These are phyloP conservation scores for Mechanitis mazaeus DNA, from an alignment of 2,888 invertebrate genomes.

Conservation along the genomic window DNA sequence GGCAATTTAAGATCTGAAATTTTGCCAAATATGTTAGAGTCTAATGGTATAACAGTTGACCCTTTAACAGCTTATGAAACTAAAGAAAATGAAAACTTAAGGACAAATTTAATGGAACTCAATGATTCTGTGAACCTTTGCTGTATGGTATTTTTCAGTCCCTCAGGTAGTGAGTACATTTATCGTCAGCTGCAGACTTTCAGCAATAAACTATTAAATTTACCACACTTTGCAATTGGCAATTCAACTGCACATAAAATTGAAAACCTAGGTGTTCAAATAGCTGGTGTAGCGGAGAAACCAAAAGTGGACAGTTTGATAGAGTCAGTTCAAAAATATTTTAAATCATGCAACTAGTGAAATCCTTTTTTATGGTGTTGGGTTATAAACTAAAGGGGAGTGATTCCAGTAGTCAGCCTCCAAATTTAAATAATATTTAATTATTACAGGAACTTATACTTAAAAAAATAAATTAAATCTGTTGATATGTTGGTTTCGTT, in stretches of 20 bases:
- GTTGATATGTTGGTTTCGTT: too few relatives aligned
- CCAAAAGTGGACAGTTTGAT: slow-evolving; percentile 54
- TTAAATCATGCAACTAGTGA: slow-evolving; percentile 34
- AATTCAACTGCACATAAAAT: slow-evolving; percentile 67
- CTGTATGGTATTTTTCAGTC: slow-evolving; percentile 67
- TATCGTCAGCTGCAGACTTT: slow-evolving; percentile 64
- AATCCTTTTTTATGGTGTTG: slow-evolving; percentile 34
- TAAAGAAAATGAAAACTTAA: slow-evolving; percentile 57
- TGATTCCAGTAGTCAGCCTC: too few relatives aligned
- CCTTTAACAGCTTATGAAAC: slow-evolving; percentile 64
- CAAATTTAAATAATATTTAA: too few relatives aligned
- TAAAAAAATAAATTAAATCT: too few relatives aligned
- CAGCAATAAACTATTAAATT: slow-evolving; percentile 46
- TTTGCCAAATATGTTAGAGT: slow-evolving; percentile 44
- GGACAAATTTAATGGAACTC: slow-evolving; percentile 47
- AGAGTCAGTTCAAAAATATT: slow-evolving; percentile 47
- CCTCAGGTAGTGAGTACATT: slow-evolving; percentile 65
- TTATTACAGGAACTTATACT: too few relatives aligned
- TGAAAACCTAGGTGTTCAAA: slow-evolving; percentile 61
- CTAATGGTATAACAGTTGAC: slow-evolving; percentile 46
- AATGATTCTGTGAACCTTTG: slow-evolving; percentile 41
- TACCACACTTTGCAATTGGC: slow-evolving; percentile 69
- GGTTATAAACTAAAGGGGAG: slow-evolving; percentile 24
- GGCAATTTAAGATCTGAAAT: slow-evolving; percentile 59
- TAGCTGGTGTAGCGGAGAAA: slow-evolving; percentile 56